Conservation (phyloP, 92 coral and sea anemone genomes). For the Phymanthus crucifer region DNA sequence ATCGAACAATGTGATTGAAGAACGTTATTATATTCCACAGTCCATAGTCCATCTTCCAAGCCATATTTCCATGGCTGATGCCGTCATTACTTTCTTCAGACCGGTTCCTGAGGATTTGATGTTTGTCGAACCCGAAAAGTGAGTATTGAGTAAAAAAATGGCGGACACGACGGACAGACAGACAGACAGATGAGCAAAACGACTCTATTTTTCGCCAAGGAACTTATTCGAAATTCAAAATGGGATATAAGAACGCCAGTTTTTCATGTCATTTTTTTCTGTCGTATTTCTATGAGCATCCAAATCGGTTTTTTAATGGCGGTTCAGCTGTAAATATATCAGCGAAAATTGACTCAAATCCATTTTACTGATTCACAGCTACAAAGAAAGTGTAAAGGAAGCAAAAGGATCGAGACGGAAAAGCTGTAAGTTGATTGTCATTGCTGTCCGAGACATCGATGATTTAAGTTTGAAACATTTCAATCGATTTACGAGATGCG, state of each 20-base stretch:
- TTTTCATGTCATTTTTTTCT: not conserved
- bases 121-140: slow-evolving; percentile 32
- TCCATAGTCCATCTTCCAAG: slow-evolving; percentile 73
- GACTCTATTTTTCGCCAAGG: too few relatives aligned
- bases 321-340: too few relatives aligned
- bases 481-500: too few relatives aligned
- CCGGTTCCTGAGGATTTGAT: slow-evolving; percentile 81
- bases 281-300: too few relatives aligned
- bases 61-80: slow-evolving; percentile 68
- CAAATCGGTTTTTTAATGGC: too few relatives aligned
- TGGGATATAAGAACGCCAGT: not conserved
- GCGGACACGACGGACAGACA: not conserved
- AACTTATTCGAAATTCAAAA: not conserved
- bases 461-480: too few relatives aligned
- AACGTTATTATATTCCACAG: slow-evolving; percentile 31
- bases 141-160: not conserved
- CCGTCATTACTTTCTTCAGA: slow-evolving; percentile 70
- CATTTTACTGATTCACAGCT: not conserved
- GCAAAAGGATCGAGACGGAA: slow-evolving; percentile 13
- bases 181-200: not conserved
- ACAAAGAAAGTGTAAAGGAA: not conserved
- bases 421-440: slow-evolving; percentile 8
- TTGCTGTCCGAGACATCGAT: too few relatives aligned
- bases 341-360: too few relatives aligned
- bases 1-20: not conserved